These are phyloP conservation scores for Myxocyprinus asiaticus DNA, from an alignment of 2,113 vertebrate species.

Conservation along the genomic window DNA sequence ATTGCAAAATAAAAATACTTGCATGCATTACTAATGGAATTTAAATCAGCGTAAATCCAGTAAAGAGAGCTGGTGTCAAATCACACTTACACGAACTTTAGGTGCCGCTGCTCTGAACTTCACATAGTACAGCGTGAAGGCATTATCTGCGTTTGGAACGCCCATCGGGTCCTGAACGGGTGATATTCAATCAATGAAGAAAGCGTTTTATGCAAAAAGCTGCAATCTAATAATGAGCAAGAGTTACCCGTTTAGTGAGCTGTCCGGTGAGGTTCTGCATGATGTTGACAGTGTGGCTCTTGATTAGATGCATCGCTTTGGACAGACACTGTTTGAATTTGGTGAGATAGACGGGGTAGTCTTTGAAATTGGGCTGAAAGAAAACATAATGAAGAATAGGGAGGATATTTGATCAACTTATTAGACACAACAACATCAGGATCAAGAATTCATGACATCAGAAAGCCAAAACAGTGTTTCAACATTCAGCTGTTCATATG, in stretches of 20 bases:
- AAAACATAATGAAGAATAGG: background rate
- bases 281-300: constrained; percentile 89
- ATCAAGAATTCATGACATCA: too few relatives aligned
- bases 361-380: constrained; percentile 93
- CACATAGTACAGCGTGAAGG: constrained; percentile 96
- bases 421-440: too few relatives aligned
- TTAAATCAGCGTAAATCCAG: too few relatives aligned
- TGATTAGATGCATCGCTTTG: constrained; percentile 96
- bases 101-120: constrained; percentile 95
- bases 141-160: constrained; percentile 88
- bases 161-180: constrained; percentile 84
- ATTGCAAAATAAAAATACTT: background rate
- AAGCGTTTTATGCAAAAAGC: background rate
- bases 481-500: too few relatives aligned
- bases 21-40: too few relatives aligned
- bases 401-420: background rate
- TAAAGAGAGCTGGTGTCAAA: too few relatives aligned
- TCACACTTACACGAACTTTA: constrained; percentile 90
- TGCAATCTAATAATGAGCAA: background rate
- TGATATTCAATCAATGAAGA: constrained; percentile 32
- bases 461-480: too few relatives aligned
- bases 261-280: constrained; percentile 92
- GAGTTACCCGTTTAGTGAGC: constrained; percentile 88
- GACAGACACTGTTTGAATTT: constrained; percentile 97
- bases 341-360: constrained; percentile 89